Evolutionary conservation across 2,113 vertebrate species (phyloP), one percentile per base, ranked within the genome.

Genomic region (Oxygymnocypris stewartii): DNA sequence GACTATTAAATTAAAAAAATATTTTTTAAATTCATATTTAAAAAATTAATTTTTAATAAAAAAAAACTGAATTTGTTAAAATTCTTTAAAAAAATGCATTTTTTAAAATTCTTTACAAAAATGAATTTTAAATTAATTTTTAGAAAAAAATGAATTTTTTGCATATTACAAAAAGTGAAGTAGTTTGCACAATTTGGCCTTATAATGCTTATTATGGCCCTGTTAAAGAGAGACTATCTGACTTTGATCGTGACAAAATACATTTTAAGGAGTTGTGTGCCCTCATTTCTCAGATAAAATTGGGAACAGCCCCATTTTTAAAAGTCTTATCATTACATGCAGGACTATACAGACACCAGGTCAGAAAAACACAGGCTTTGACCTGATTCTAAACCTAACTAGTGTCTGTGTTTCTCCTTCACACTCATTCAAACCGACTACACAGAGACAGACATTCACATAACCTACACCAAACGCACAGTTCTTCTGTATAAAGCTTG

Each of bases 191-290:
- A 54, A 20, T 54, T 20, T 54, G 57, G 8, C 23, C 9, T 61
- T 61, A n/a, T 61, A n/a, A 59, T n/a, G 4, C 20, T 4, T 59
- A n/a, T 61, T 13, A 61, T 10, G 8, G 1, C 57, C 9, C 57
- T 61, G 23, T n/a, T 61, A 61, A 61, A 61, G 57, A 59, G 54
- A 23, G 54, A 16, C 63, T 28, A n/a, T 63, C 61, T 67, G 63
- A 69, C 65, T 69, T 69, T 69, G 65, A 69, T 69, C 16, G 65
- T 14, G 28, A 35, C 65, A 69, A 69, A 67, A 69, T 18, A 31
- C 31, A 31, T 28, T 65, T 25, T 12, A 16, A 31, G 65, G 67
- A 73, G 35, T 37, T 40, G 18, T 11, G 69, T 73, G 37, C 23
- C 71, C 37, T 20, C 16, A 23, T 71, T 71, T 71, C 7, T 23